A percentile compares a stretch with the other conserved stretches of the same genome.
Conservation (phyloP, 2,113 vertebrate genomes). For the Arenaria interpres region DNA sequence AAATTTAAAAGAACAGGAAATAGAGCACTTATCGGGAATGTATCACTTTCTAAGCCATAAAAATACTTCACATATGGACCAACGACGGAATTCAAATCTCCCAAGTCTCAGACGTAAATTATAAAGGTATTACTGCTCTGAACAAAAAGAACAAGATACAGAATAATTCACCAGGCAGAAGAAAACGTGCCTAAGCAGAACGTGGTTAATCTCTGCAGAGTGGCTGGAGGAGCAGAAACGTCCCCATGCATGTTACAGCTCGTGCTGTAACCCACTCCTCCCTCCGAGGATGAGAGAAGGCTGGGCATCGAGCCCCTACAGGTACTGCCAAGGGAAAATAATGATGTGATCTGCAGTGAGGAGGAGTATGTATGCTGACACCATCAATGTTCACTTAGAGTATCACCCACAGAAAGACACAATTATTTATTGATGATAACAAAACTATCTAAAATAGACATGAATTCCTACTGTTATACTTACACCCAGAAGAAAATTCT, state of each 20-base stretch:
- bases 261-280: not conserved
- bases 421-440: not conserved
- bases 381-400: not conserved
- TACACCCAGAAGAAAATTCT: not conserved
- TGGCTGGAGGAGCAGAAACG: not conserved
- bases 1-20: not conserved
- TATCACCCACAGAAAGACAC: not conserved
- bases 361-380: not conserved
- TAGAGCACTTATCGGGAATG: not conserved
- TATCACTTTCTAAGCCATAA: not conserved
- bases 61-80: not conserved
- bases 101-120: not conserved
- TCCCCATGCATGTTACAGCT: not conserved
- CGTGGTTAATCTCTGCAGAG: not conserved
- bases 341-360: not conserved
- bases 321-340: not conserved
- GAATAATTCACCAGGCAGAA: not conserved
- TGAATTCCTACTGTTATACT: not conserved
- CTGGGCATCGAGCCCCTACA: rapidly evolving
- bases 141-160: not conserved
- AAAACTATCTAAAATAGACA: not conserved
- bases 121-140: not conserved
- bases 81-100: not conserved
- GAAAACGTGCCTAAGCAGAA: not conserved
- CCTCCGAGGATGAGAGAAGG: not conserved